Base-by-base conservation (phyloP, 2,888 invertebrate genomes). In the Xestia ashworthii region DNA sequence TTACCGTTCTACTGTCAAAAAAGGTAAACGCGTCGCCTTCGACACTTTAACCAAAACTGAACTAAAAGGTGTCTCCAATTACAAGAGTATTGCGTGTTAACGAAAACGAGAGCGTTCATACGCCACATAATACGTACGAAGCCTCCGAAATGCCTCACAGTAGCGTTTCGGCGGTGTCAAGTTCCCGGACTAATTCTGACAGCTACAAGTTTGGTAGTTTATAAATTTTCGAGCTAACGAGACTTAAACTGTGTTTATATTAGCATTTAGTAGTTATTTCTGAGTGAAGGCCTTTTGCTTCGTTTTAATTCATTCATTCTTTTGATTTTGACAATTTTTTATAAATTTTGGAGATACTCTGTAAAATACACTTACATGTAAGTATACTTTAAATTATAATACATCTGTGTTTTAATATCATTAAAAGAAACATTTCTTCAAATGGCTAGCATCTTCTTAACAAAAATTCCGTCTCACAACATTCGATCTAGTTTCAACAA, bases 151-250 rank as follows among this genome's bases (percentile, higher is more conserved):
- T 96, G 96, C 95, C 90, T 86, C 90, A 91, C 96, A 93, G 96
- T 96, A 96, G 96, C 96, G 90, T 95, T 95, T 94, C 91, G 94
- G 93, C 91, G 95, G 95, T 95, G 93, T 96, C 94, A 82, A 84
- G 92, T 96, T 93, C 82, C 95, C 81, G 80, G 83, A 90, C 83
- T 85, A 88, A 90, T 89, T 89, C 85, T 88, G 89, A 82, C 84
- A 81, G 78, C 70, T 83, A 82, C 79, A 81, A 76, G 71, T 87
- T 81, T 72, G 67, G 78, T 80, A 80, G 76, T 84, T 82, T 81
- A 79, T 83, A 83, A 78, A 79, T 87, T 79, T 79, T 80, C 71
- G 67, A 67, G 72, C 38, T 80, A 81, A 82, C 78, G 67, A 75
- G 67, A 78, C 44, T 46, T 72, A 58, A 64, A 74, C 55, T 72